phyloP scores from a whole-genome alignment of 2,113 vertebrate species.

The Toxotes jaculatrix region DNA sequence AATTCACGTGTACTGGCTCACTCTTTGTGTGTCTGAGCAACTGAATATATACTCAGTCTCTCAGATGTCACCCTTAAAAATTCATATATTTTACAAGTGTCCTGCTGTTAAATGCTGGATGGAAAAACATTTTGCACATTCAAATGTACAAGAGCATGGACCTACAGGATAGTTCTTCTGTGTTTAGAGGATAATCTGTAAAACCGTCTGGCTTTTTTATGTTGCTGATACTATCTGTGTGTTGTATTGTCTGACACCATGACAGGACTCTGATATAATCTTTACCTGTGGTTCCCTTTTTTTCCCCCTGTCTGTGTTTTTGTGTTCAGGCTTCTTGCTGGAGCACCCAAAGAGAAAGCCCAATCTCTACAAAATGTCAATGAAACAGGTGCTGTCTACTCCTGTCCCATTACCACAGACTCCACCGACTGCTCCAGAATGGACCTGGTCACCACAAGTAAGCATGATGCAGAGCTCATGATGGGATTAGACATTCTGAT shows the following conservation, averaged over 20 bases:
- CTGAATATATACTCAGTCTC: neutral
- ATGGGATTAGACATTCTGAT: neutral
- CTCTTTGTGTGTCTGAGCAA: neutral
- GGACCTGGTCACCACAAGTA: conserved; percentile 87
- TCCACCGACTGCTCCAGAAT: conserved; percentile 88
- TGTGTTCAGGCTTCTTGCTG: conserved; percentile 87
- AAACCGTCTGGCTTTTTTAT: neutral
- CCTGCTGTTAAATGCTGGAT: neutral
- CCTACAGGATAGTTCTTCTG: neutral
- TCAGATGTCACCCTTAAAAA: conserved; percentile 5
- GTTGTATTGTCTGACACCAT: conserved; percentile 43
- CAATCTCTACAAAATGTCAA: conserved; percentile 78
- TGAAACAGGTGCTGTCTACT: conserved; percentile 90
- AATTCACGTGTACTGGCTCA: conserved; percentile 8
- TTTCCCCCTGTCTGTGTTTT: conserved; percentile 23
- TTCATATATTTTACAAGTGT: neutral
- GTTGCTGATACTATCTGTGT: conserved; percentile 12
- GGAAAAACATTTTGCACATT: neutral
- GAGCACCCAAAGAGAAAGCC: conserved; percentile 89
- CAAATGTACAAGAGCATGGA: neutral
- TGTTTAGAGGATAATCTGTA: conserved; percentile 43
- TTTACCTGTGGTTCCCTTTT: conserved; percentile 30
- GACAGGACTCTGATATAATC: conserved; percentile 31
- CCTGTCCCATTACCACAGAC: conserved; percentile 86
- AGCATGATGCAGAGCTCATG: conserved; percentile 37